Evolutionary conservation across 2,113 vertebrate species (phyloP).

Genomic region (Ceratotherium simum): DNA sequence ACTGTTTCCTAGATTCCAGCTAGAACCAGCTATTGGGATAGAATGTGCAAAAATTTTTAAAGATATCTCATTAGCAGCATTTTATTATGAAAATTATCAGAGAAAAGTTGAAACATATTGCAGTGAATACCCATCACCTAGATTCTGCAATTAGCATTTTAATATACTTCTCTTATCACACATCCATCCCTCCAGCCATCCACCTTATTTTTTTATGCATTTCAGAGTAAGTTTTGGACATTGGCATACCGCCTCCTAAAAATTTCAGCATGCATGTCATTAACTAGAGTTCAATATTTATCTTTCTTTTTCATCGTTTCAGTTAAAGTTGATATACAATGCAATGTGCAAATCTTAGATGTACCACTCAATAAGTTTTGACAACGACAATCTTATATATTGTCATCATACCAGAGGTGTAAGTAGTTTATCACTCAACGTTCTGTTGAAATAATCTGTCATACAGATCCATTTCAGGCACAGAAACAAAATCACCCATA

Average conservation of each 20-base stretch:
- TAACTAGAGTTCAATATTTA: not conserved
- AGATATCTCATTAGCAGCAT: not conserved
- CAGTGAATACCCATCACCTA: not conserved
- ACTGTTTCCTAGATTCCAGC: not conserved
- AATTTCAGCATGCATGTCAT: not conserved
- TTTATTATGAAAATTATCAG: not conserved
- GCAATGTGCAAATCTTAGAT: not conserved
- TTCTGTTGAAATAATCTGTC: slow-evolving; percentile 5
- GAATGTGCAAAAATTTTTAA: not conserved
- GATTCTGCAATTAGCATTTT: not conserved
- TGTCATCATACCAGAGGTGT: not conserved
- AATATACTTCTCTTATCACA: not conserved
- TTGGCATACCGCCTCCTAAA: not conserved
- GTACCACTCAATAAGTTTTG: not conserved
- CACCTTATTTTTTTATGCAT: not conserved
- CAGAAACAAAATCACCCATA: not conserved
- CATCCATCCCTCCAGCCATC: not conserved
- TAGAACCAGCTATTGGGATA: not conserved
- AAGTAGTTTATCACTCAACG: not conserved
- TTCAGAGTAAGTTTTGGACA: not conserved
- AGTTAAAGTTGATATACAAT: slow-evolving; percentile 2
- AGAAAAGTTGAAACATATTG: not conserved
- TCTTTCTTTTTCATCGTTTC: not conserved
- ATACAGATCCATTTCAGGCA: not conserved
- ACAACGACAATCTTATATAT: not conserved